phyloP scores from a whole-genome alignment of 1,140 invertebrate genomes.

The Nylanderia fulva region DNA sequence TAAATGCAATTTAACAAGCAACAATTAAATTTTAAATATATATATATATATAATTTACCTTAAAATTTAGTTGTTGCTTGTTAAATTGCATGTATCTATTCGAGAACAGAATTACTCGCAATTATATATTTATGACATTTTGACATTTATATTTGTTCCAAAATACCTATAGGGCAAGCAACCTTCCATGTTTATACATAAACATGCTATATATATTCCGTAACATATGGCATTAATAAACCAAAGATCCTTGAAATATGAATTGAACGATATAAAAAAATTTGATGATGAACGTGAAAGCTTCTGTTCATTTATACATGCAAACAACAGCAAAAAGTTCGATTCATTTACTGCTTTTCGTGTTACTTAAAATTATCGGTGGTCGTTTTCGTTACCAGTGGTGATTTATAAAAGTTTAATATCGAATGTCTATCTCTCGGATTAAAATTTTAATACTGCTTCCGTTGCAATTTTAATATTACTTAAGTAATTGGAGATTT shows the following conservation, averaged over 20 bases:
- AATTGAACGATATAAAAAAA: conserved; percentile 39
- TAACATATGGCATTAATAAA: conserved; percentile 46
- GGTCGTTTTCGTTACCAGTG: not conserved
- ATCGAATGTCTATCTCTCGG: not conserved
- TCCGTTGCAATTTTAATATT: not conserved
- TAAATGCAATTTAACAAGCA: no score
- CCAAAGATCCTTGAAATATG: not conserved
- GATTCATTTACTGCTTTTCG: not conserved
- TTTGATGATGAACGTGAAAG: conserved; percentile 17
- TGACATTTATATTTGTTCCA: not conserved
- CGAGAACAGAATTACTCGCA: no score
- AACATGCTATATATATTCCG: not conserved
- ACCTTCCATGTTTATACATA: conserved; percentile 43
- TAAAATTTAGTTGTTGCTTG: no score
- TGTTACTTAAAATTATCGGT: conserved; percentile 43
- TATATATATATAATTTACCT: no score
- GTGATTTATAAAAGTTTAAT: conserved; percentile 27
- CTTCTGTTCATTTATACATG: conserved; percentile 33
- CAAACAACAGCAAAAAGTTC: conserved; percentile 18
- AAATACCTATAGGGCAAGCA: not conserved
- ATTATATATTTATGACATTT: conserved; percentile 50
- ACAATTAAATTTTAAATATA: no score
- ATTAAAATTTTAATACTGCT: conserved; percentile 30
- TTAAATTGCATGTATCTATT: no score
- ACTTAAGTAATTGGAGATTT: not conserved